Evolutionary conservation across 2,113 vertebrate genomes (phyloP).

Genomic region (Notiomystis cincta): DNA sequence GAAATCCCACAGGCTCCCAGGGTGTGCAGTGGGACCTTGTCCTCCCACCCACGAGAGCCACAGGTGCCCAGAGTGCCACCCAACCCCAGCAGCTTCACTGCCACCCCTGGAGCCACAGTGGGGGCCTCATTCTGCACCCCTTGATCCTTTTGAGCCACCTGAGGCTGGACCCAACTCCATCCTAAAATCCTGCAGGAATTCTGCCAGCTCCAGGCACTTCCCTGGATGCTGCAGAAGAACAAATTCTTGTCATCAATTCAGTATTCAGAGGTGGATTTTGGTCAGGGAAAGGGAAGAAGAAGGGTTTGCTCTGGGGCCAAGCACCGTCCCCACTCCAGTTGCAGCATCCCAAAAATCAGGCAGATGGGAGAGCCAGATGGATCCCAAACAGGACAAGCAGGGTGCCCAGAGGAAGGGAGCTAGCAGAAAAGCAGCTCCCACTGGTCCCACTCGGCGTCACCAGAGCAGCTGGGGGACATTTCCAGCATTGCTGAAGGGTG

Average conservation of each 20-base stretch:
- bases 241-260: neutral
- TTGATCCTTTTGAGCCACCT: neutral
- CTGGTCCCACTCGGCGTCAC: accelerated
- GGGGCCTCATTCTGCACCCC: neutral
- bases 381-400: neutral
- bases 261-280: neutral
- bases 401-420: neutral
- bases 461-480: neutral
- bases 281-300: neutral
- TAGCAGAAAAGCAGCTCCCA: neutral
- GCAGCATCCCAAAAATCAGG: neutral
- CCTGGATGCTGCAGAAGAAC: neutral
- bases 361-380: accelerated
- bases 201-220: neutral
- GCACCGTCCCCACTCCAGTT: neutral
- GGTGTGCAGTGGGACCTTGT: accelerated
- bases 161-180: too few relatives aligned
- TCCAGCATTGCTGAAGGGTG: neutral
- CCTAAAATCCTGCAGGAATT: neutral
- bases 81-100: neutral
- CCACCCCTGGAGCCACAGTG: neutral
- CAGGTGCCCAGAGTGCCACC: neutral
- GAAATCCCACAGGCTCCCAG: neutral
- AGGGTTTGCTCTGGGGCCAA: neutral
- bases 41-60: neutral